Evolutionary conservation across 2,113 vertebrate genomes (phyloP).

Genomic region (Odobenus rosmarus): DNA sequence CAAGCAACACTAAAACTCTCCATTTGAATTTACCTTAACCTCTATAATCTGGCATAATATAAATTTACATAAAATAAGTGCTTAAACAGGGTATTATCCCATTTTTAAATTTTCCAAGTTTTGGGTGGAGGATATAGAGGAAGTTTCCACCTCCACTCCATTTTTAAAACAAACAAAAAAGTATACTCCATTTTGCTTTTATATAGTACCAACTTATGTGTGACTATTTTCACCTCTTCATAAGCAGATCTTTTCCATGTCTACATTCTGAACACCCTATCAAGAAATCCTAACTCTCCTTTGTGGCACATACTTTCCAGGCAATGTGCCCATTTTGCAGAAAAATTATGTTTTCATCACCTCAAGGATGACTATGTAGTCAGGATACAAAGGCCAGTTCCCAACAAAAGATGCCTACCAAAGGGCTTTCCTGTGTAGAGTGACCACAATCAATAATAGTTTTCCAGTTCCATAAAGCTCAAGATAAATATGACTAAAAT

Average conservation of each 20-base stretch:
- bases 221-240: background rate
- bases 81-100: background rate
- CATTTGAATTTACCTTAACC: background rate
- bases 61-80: background rate
- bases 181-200: background rate
- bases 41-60: background rate
- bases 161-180: background rate
- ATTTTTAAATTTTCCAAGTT: background rate
- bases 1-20: background rate
- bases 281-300: background rate
- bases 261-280: background rate
- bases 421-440: background rate
- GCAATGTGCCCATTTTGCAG: background rate
- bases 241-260: background rate
- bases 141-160: background rate
- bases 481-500: conserved; percentile 47
- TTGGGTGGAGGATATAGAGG: background rate
- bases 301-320: background rate
- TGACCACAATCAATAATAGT: conserved; percentile 52
- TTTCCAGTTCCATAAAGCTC: conserved; percentile 34
- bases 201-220: background rate
- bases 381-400: background rate
- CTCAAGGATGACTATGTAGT: background rate
- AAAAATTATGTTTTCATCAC: background rate
- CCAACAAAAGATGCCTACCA: background rate